phyloP scores from a whole-genome alignment of 2,888 invertebrate genomes.

The Zygothrica quintamaculata region DNA sequence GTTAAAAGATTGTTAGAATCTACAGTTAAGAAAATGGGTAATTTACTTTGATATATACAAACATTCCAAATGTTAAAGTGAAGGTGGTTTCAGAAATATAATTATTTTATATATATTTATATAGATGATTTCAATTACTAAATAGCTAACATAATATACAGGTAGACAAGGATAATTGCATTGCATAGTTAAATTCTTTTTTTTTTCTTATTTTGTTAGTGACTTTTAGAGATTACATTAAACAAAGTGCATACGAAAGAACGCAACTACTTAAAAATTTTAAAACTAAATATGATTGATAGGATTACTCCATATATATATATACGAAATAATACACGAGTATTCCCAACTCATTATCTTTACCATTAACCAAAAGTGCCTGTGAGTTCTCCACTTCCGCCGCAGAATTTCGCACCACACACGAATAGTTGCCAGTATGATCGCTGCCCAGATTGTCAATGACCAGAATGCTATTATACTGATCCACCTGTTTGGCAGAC shows the following conservation, averaged over 20 bases:
- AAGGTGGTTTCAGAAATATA: conserved; percentile 42
- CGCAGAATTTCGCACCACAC: conserved; percentile 89
- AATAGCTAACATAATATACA: conserved; percentile 51
- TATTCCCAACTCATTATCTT: conserved; percentile 82
- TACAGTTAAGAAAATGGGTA: conserved; percentile 51
- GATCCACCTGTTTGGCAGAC: conserved; percentile 90
- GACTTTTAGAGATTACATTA: conserved; percentile 38
- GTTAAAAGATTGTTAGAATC: conserved; percentile 19
- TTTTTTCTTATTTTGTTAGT: conserved; percentile 14
- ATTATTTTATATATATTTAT: conserved; percentile 23
- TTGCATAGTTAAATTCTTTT: conserved; percentile 28
- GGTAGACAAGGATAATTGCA: conserved; percentile 46
- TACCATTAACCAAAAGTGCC: conserved; percentile 91
- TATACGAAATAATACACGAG: background rate
- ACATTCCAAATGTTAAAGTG: conserved; percentile 76
- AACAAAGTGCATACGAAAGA: conserved; percentile 53
- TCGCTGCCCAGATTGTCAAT: conserved; percentile 90
- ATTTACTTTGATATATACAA: conserved; percentile 59
- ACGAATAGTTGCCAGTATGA: conserved; percentile 92
- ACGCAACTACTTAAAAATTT: conserved; percentile 67
- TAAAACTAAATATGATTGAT: conserved; percentile 50
- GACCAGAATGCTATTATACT: conserved; percentile 91
- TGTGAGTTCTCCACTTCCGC: conserved; percentile 90
- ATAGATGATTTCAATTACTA: too few species aligned
- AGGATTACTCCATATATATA: too few species aligned